These are phyloP conservation scores for Chlamydotis undulata DNA, from an alignment of 2,113 vertebrate genomes.

Conservation along the genomic window DNA sequence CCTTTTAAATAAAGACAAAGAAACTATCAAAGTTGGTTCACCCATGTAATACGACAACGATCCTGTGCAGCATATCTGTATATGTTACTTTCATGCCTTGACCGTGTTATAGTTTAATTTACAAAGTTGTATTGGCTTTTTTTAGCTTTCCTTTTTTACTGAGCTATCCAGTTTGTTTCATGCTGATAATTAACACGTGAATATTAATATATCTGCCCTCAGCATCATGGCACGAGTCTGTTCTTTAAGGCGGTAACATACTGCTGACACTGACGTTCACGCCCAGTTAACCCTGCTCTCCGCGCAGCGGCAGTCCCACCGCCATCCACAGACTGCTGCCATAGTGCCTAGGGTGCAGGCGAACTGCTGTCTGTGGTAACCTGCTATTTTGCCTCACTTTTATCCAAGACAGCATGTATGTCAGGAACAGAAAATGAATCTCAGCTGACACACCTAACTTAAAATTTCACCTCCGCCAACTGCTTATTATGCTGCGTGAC, in stretches of 20 bases:
- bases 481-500: not conserved
- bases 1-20: not conserved
- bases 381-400: not conserved
- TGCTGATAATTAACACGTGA: not conserved
- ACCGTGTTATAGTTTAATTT: not conserved
- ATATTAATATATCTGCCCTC: not conserved
- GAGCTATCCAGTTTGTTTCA: not conserved
- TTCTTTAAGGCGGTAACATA: not conserved
- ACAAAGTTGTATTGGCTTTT: not conserved
- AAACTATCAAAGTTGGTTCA: not conserved
- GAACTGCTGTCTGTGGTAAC: not conserved
- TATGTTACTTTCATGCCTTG: not conserved
- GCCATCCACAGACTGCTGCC: not conserved
- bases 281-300: not conserved
- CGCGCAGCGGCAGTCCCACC: not conserved
- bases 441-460: not conserved
- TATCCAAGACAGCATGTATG: not conserved
- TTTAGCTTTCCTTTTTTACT: not conserved
- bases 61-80: not conserved
- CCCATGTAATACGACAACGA: not conserved
- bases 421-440: not conserved
- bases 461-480: not conserved
- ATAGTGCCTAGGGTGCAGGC: accelerated
- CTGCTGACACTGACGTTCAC: not conserved
- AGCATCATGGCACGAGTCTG: not conserved